Evolutionary conservation across 2,888 invertebrate species (phyloP).

Genomic region (Noctua janthe): DNA sequence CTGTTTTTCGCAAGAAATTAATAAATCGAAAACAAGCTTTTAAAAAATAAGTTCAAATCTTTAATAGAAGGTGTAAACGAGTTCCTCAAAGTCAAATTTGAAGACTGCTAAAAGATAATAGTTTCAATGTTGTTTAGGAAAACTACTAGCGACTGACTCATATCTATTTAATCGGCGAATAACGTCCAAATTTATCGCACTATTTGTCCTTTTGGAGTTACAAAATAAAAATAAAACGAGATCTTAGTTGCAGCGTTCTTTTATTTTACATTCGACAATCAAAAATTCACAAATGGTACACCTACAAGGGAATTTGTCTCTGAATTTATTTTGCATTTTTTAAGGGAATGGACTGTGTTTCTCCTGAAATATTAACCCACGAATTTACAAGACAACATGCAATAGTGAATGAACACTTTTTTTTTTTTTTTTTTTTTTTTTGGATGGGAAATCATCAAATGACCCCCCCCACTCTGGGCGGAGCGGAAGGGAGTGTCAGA

Average conservation of each 20-base stretch:
- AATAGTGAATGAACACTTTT: too few species aligned
- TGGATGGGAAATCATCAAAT: too few species aligned
- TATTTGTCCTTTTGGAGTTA: constrained; percentile 1
- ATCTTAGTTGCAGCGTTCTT: background rate
- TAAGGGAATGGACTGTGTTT: background rate
- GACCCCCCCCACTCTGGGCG: too few species aligned
- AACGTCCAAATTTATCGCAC: constrained; percentile 20
- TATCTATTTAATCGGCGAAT: constrained; percentile 19
- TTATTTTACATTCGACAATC: background rate
- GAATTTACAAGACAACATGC: too few species aligned
- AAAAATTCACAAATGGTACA: background rate
- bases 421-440: too few species aligned
- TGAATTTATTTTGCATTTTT: background rate
- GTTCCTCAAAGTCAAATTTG: constrained; percentile 1
- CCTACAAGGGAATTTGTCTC: background rate
- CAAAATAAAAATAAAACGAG: constrained; percentile 7
- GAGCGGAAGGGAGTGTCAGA: too few species aligned
- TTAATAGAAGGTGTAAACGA: constrained; percentile 1
- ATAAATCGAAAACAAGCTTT: background rate
- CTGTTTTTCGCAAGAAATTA: background rate
- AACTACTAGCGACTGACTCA: constrained; percentile 46
- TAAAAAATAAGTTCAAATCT: background rate
- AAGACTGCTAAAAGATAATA: constrained; percentile 41
- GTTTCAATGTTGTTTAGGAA: constrained; percentile 26
- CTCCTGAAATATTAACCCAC: background rate